Evolutionary conservation across 2,888 invertebrate species (phyloP).

Genomic region (Cephus pulcher): DNA sequence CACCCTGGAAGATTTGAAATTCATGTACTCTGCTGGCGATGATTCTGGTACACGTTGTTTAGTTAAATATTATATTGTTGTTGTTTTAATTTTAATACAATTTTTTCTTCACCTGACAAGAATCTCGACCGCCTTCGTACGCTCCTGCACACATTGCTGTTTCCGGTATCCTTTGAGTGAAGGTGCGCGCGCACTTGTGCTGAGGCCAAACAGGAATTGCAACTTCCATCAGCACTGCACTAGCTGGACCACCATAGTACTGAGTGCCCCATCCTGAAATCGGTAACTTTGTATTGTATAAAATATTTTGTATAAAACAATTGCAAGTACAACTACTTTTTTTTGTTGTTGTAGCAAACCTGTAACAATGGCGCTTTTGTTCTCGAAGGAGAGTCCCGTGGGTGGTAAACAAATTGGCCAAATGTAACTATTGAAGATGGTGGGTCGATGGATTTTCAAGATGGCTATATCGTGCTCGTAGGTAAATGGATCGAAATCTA

Average conservation of each 20-base stretch:
- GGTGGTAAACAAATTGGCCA: conserved; percentile 89
- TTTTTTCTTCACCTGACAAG: conserved; percentile 76
- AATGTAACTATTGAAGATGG: conserved; percentile 81
- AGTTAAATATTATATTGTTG: background rate
- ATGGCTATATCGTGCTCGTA: conserved; percentile 85
- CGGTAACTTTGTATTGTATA: too few relatives aligned
- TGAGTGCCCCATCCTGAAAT: conserved; percentile 80
- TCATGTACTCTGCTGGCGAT: too few relatives aligned
- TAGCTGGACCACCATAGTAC: conserved; percentile 77
- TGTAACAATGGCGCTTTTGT: conserved; percentile 75
- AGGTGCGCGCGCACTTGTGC: conserved; percentile 72
- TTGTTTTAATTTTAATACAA: too few relatives aligned
- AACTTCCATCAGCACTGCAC: conserved; percentile 80
- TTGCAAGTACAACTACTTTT: background rate
- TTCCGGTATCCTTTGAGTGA: conserved; percentile 75
- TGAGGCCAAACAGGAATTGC: conserved; percentile 83
- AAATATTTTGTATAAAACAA: background rate
- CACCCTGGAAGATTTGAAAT: conserved; percentile 71
- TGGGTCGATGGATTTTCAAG: conserved; percentile 74
- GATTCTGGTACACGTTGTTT: background rate
- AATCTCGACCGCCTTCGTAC: conserved; percentile 81
- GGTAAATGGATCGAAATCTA: conserved; percentile 74
- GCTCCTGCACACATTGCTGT: conserved; percentile 83
- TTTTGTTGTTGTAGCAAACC: conserved; percentile 63
- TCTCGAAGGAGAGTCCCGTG: conserved; percentile 71